phyloP scores from a whole-genome alignment of 1,140 invertebrate species.

The Halesus radiatus region DNA sequence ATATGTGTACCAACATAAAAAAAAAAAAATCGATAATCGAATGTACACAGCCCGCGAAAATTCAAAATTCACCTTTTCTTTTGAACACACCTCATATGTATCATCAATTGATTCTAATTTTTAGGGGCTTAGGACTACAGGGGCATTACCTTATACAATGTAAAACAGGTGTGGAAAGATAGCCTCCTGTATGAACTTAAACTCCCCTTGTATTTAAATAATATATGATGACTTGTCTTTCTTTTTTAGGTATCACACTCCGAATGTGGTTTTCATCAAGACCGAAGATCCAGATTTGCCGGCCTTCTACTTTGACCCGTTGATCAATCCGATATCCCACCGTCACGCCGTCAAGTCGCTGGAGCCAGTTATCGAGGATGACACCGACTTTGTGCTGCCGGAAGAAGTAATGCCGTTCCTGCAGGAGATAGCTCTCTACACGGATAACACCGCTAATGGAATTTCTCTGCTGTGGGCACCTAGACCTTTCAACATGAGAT shows the following conservation, averaged over 20 bases:
- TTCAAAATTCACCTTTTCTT: too few relatives aligned
- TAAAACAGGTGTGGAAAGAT: too few relatives aligned
- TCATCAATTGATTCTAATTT: too few relatives aligned
- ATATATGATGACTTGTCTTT: background rate
- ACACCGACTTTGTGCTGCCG: slow-evolving; percentile 94
- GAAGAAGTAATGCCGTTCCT: slow-evolving; percentile 93
- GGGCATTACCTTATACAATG: too few relatives aligned
- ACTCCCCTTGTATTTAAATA: too few relatives aligned
- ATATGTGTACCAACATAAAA: too few relatives aligned
- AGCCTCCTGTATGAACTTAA: too few relatives aligned
- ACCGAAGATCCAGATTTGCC: slow-evolving; percentile 99
- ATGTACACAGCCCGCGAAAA: too few relatives aligned
- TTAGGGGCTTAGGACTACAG: too few relatives aligned
- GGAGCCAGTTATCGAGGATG: slow-evolving; percentile 92
- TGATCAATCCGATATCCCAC: slow-evolving; percentile 99
- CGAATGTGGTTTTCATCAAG: slow-evolving; percentile 99
- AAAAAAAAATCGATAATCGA: too few relatives aligned
- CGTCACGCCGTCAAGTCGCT: slow-evolving; percentile 88
- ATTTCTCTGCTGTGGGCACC: slow-evolving; percentile 99
- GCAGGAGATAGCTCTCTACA: slow-evolving; percentile 95
- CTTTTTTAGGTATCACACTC: slow-evolving; percentile 93
- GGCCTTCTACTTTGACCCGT: slow-evolving; percentile 99
- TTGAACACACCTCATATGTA: too few relatives aligned
- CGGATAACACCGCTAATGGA: slow-evolving; percentile 99
- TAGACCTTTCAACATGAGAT: slow-evolving; percentile 96